Percentiles rank a stretch among this genome's conserved stretches.
Evolutionary conservation across 64 coral and sea anemone genomes (phyloP).

Genomic region (Montipora cactus): DNA sequence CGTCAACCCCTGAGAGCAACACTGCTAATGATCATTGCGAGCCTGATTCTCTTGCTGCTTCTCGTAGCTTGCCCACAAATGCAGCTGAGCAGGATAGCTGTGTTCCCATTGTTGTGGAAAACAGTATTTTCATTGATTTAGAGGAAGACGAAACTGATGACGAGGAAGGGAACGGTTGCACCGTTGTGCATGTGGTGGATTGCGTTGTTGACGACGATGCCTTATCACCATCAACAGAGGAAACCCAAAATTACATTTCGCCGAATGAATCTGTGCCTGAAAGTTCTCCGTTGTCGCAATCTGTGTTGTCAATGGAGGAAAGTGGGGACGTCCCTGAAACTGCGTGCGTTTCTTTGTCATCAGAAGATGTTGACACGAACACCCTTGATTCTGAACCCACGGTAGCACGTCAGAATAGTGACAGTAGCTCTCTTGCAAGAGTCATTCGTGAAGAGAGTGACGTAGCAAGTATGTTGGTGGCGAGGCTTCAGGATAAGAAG

Average conservation of each 20-base stretch:
- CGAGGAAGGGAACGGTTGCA: neutral
- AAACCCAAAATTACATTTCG: neutral
- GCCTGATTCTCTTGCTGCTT: neutral
- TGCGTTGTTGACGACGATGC: neutral
- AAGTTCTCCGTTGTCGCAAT: slow-evolving; percentile 1
- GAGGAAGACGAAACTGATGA: slow-evolving; percentile 9
- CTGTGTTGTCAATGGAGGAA: neutral
- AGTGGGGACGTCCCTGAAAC: neutral
- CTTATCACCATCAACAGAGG: neutral
- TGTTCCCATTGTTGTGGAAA: slow-evolving; percentile 17
- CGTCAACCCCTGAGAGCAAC: neutral
- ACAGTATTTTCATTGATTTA: neutral
- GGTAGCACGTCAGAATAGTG: slow-evolving; percentile 1
- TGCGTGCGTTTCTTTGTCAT: neutral
- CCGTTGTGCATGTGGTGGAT: neutral
- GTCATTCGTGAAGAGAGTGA: slow-evolving; percentile 37
- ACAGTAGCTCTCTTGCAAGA: slow-evolving; percentile 4
- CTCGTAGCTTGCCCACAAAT: neutral
- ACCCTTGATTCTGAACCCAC: neutral
- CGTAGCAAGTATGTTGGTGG: slow-evolving; percentile 32
- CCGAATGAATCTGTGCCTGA: neutral
- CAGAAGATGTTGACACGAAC: neutral
- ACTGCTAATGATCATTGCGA: neutral
- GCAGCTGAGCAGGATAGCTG: neutral
- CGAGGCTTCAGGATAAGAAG: slow-evolving; percentile 49